phyloP scores from a whole-genome alignment of 2,113 vertebrate species.

The Oncorhynchus clarkii region DNA sequence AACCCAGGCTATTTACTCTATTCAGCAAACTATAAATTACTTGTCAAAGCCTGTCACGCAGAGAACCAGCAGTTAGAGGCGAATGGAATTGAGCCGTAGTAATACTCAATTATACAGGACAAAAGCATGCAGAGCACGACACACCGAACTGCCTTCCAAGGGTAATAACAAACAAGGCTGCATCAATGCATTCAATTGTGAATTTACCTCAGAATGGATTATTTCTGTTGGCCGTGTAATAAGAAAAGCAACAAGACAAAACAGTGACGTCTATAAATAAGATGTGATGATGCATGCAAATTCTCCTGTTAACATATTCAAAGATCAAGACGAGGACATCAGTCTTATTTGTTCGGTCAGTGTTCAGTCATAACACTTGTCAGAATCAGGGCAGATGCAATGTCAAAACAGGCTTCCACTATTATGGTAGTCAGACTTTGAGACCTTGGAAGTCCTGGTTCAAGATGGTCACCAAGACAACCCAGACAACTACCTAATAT shows the following conservation, averaged over 20 bases:
- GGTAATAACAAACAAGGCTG: constrained; percentile 24
- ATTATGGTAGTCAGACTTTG: no score
- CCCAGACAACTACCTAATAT: no score
- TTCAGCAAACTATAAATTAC: constrained; percentile 54
- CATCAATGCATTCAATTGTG: constrained; percentile 27
- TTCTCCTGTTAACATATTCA: background rate
- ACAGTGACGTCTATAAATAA: background rate
- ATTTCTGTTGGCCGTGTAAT: background rate
- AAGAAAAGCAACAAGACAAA: background rate
- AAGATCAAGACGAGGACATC: background rate
- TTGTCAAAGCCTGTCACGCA: constrained; percentile 44
- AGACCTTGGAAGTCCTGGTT: no score
- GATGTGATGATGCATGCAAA: background rate
- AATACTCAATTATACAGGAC: constrained; percentile 46
- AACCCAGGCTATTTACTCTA: constrained; percentile 43
- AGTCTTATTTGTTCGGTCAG: background rate
- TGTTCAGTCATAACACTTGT: background rate
- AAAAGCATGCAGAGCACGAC: constrained; percentile 28
- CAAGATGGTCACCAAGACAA: no score
- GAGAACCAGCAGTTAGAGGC: constrained; percentile 7
- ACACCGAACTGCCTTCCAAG: constrained; percentile 4
- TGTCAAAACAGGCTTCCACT: background rate
- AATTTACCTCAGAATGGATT: background rate
- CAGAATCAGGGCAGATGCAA: background rate
- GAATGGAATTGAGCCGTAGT: constrained; percentile 25